Evolutionary conservation across 1,140 invertebrate species (phyloP), one percentile per base, ranked within the genome.

Genomic region (Drosophila orena): DNA sequence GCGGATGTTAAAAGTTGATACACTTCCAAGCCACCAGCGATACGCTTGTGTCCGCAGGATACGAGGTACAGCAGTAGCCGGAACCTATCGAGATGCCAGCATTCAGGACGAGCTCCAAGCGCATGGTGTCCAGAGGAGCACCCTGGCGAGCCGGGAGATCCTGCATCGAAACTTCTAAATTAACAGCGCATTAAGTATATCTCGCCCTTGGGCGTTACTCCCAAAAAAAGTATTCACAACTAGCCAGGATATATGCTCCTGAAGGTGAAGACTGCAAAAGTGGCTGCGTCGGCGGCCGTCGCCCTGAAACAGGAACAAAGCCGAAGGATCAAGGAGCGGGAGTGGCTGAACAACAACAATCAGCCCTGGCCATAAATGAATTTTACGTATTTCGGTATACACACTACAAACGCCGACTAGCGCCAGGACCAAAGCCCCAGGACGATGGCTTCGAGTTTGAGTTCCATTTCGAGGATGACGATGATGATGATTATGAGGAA

Each of bases 381-480:
- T 79, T 86, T 88, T 79, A 79, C 84, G 79, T 89, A 86, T 88
- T 88, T 89, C 79, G 77, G 80, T 89, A 89, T 89, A 89, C 84
- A 89, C 84, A 89, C 84, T 66, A 89, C 71, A 84, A 84, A 72
- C 38, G 77, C 81, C 81, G 81, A 84, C 79, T 70, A 71, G 52
- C 65, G 37, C 50, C 53, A 84, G 70, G 57, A 72, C 64, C 60
- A 57, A 60, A 53, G 54, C 24, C 40, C 49, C 69, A 75, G 68
- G 44, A 74, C 59, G 37, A 40, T 34, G 62, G 77, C 54, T 59
- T 61, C 34, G 54, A 34, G 59, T 58, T 38, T 20, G 59, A 38
- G 54, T 22, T 62, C 59, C 27, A 30, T 37, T 38, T 34, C 20
- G 60, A 69, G 17, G 40, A 38, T 47, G 72, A 46, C n/a, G 70